Conservation (phyloP, 1,140 invertebrate genomes). For the Globodera ellingtonae region DNA sequence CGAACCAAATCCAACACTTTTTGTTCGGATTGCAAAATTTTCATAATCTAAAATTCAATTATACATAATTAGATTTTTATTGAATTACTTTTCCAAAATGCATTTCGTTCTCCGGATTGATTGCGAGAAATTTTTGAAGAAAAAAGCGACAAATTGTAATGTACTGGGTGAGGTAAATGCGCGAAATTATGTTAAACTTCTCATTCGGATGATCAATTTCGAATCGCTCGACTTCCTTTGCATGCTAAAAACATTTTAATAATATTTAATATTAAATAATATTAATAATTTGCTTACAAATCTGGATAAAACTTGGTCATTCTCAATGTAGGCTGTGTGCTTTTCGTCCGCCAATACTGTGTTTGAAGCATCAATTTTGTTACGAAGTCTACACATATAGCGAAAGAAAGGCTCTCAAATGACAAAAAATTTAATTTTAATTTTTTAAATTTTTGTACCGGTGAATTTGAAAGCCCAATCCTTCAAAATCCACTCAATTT, state of each 20-base stretch:
- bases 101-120: not conserved
- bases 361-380: not conserved
- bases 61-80: not conserved
- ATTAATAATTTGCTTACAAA: not conserved
- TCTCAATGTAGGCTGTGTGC: not conserved
- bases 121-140: not conserved
- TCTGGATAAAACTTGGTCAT: not conserved
- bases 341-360: not conserved
- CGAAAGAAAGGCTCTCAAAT: not conserved
- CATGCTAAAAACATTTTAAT: too few relatives aligned
- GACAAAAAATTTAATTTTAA: not conserved
- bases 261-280: not conserved
- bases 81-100: not conserved
- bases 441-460: not conserved
- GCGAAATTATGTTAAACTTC: not conserved
- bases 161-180: not conserved
- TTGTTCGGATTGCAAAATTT: not conserved
- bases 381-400: not conserved
- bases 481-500: not conserved
- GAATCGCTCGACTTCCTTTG: not conserved
- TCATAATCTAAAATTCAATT: not conserved
- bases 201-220: not conserved
- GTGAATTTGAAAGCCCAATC: too few relatives aligned
- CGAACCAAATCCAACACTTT: not conserved
- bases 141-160: not conserved